Evolutionary conservation across 2,797 vertebrate genomes (phyloP).

Genomic region (Triplophysa yarkandensis): DNA sequence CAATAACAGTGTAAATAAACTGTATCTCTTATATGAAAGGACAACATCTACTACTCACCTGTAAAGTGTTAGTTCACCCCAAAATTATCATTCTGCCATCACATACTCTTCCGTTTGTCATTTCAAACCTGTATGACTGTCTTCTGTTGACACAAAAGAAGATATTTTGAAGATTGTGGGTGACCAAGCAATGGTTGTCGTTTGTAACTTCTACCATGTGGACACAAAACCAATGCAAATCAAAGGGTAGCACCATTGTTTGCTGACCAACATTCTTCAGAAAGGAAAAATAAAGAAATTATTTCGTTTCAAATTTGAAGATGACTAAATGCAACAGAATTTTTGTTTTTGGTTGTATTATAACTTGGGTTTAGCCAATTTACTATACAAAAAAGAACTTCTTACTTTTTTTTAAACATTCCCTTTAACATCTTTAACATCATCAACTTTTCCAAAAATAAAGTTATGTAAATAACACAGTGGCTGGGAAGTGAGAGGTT

Average conservation of each 20-base stretch:
- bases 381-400: neutral
- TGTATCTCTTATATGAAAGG: neutral
- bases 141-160: no score
- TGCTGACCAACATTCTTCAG: no score
- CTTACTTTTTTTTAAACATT: neutral
- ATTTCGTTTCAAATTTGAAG: slow-evolving; percentile 1
- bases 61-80: accelerated
- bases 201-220: no score
- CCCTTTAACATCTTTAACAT: neutral
- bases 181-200: no score
- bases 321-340: slow-evolving; percentile 9
- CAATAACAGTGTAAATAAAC: neutral
- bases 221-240: no score
- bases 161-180: no score
- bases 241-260: no score
- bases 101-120: no score
- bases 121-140: no score
- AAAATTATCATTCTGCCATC: no score
- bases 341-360: slow-evolving; percentile 19
- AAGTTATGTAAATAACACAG: neutral
- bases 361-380: neutral
- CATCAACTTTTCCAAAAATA: neutral
- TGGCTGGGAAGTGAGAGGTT: neutral
- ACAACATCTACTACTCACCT: neutral
- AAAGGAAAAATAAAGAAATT: neutral